A percentile compares a stretch with the other conserved stretches of the same genome.
Conservation (phyloP, 2,797 vertebrate genomes). For the Alauda arvensis region DNA sequence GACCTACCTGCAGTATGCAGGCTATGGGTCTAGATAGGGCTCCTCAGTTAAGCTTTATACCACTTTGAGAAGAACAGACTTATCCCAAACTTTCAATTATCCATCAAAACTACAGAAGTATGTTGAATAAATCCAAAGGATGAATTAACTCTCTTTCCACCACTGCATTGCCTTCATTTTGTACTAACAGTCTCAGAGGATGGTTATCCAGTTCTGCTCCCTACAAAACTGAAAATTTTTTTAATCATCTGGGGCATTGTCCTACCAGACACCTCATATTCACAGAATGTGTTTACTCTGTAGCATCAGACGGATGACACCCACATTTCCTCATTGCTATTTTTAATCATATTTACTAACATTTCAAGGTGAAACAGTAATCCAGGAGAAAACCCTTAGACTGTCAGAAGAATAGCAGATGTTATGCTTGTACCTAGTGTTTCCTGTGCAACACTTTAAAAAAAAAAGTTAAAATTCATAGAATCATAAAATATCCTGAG, state of each 20-base stretch:
- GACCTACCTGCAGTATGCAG: neutral
- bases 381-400: neutral
- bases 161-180: neutral
- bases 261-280: neutral
- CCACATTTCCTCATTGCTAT: constrained; percentile 26
- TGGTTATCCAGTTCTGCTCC: neutral
- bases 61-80: neutral
- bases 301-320: constrained; percentile 32
- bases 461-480: neutral
- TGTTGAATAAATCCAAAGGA: neutral
- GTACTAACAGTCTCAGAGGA: neutral
- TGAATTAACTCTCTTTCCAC: neutral
- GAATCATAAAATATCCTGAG: neutral
- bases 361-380: constrained; percentile 38
- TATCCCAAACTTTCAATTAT: neutral
- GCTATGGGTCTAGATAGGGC: neutral
- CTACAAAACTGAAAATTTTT: neutral
- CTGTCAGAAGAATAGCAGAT: constrained; percentile 1
- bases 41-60: neutral
- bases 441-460: neutral
- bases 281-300: constrained; percentile 32
- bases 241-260: neutral
- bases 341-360: constrained; percentile 29
- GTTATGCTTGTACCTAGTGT: neutral
- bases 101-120: neutral